Percentiles rank a stretch among this genome's conserved stretches.
Conservation (phyloP, 2,888 invertebrate species). For the Periphyllus acericola region DNA sequence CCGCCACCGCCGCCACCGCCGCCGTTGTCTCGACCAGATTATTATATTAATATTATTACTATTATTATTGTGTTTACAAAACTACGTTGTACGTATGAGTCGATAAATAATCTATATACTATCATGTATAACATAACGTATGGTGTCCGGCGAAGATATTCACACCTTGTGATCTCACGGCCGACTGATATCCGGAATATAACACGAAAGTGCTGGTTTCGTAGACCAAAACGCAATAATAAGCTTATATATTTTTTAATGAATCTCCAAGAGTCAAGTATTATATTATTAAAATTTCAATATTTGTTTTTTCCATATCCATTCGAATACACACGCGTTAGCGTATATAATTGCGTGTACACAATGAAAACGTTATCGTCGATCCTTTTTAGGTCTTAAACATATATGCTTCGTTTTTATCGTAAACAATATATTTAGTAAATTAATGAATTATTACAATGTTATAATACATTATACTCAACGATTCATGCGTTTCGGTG, state of each 20-base stretch:
- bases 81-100: neutral
- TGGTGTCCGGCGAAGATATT: neutral
- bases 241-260: no score
- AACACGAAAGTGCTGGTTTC: neutral
- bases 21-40: slow-evolving; percentile 22
- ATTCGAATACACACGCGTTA: no score
- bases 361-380: no score
- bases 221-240: neutral
- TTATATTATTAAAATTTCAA: no score
- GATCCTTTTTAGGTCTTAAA: neutral
- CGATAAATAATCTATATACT: neutral
- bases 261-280: no score
- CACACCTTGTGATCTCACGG: slow-evolving; percentile 5
- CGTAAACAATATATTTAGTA: neutral
- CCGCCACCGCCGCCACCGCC: neutral
- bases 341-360: no score
- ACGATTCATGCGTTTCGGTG: neutral
- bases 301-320: no score
- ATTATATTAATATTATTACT: neutral
- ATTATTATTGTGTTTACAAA: slow-evolving; percentile 19
- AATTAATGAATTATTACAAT: neutral
- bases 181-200: neutral
- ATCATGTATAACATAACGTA: neutral
- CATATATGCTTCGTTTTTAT: neutral
- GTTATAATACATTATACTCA: neutral